Percentiles rank a stretch among this genome's conserved stretches.
Evolutionary conservation across 2,888 invertebrate genomes (phyloP).

Genomic region (Heliothis peltigera): DNA sequence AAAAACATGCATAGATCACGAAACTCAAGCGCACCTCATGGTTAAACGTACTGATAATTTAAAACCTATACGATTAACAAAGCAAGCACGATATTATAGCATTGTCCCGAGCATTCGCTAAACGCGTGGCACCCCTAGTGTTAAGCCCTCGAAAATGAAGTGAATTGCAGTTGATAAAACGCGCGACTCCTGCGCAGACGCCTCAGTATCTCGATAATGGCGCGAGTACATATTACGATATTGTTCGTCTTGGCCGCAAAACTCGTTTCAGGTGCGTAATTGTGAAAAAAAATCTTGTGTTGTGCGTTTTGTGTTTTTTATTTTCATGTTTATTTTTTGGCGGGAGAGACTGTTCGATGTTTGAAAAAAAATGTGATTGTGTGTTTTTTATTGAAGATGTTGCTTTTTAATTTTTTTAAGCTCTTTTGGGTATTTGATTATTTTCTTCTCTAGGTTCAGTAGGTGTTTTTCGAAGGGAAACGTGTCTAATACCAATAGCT

Average conservation of each 20-base stretch:
- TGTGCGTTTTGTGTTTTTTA: constrained; percentile 26
- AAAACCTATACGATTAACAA: neutral
- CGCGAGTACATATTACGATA: constrained; percentile 65
- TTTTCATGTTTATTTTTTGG: neutral
- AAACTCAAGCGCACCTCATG: neutral
- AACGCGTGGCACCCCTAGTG: constrained; percentile 45
- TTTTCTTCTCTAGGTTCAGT: neutral
- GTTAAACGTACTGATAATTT: neutral
- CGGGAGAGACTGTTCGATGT: neutral
- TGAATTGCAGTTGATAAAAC: constrained; percentile 70
- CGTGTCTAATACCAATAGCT: too few species aligned
- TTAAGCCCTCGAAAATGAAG: constrained; percentile 56
- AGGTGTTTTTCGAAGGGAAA: too few species aligned
- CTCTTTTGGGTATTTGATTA: neutral
- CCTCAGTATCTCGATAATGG: constrained; percentile 70
- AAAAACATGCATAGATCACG: neutral
- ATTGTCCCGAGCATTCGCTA: constrained; percentile 37
- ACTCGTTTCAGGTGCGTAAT: constrained; percentile 68
- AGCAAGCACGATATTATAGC: neutral
- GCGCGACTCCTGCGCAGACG: constrained; percentile 65
- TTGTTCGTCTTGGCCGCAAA: constrained; percentile 60
- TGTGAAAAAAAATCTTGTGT: constrained; percentile 44
- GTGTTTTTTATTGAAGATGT: constrained; percentile 4
- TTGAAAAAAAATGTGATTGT: constrained; percentile 3
- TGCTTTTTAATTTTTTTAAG: neutral